These are phyloP conservation scores for Pygmarrhopalites habei DNA, from an alignment of 1,140 invertebrate species.

Conservation along the genomic window DNA sequence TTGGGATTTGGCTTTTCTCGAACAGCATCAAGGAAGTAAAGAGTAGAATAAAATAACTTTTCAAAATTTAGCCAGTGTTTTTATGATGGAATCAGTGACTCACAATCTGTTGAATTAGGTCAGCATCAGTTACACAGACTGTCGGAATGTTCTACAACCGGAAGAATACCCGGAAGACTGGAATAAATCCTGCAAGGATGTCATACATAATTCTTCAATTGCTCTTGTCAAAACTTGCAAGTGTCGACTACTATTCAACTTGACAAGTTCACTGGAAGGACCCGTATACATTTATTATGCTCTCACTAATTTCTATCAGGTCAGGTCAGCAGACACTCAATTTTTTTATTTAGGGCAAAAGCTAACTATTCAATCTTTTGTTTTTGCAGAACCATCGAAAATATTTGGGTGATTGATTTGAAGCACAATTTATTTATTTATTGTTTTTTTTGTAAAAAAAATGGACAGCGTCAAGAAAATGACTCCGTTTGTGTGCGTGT, in stretches of 20 bases:
- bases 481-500: too few species aligned
- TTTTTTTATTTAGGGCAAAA: too few species aligned
- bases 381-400: slow-evolving; percentile 98
- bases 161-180: not conserved
- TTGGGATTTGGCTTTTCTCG: slow-evolving; percentile 83
- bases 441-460: too few species aligned
- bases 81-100: slow-evolving; percentile 14
- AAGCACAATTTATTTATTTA: too few species aligned
- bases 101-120: not conserved
- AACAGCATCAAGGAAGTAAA: slow-evolving; percentile 68
- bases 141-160: not conserved
- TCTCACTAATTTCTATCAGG: slow-evolving; percentile 81
- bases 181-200: not conserved
- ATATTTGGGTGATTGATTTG: too few species aligned
- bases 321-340: too few species aligned
- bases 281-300: slow-evolving; percentile 97
- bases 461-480: too few species aligned
- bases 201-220: not conserved
- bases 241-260: not conserved
- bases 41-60: slow-evolving; percentile 78
- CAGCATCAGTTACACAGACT: not conserved
- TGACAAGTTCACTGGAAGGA: slow-evolving; percentile 48
- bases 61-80: too few species aligned
- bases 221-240: not conserved
- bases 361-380: too few species aligned